Conservation (phyloP, 2,113 vertebrate species). For the Periophthalmodon schlosseri region DNA sequence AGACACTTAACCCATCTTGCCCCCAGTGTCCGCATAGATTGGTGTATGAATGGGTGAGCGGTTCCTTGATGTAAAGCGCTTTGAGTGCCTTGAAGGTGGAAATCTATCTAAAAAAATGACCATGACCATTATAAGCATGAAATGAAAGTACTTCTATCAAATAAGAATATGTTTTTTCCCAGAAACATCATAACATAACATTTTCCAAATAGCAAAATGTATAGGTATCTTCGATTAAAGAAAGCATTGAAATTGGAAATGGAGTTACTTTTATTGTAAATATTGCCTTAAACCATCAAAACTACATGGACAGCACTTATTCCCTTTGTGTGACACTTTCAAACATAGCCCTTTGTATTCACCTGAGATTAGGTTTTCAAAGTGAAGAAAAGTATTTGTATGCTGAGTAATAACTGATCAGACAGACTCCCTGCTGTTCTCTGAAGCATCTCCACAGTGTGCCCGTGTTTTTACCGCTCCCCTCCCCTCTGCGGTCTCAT, state of each 20-base stretch:
- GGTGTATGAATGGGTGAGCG: too few species aligned
- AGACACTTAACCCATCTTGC: too few species aligned
- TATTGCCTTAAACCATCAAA: background rate
- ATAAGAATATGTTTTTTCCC: too few species aligned
- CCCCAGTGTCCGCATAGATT: too few species aligned
- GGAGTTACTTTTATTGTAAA: background rate
- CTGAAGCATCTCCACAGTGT: slow-evolving; percentile 4
- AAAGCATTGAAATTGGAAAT: background rate
- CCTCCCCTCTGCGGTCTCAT: background rate
- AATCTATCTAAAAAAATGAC: too few species aligned
- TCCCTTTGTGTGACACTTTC: background rate
- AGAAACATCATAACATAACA: too few species aligned
- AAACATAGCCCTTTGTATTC: background rate
- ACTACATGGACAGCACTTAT: background rate
- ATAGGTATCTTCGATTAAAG: too few species aligned
- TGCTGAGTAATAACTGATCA: slow-evolving; percentile 15
- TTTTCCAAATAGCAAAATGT: too few species aligned
- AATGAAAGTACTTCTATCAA: too few species aligned
- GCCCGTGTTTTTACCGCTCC: slow-evolving; percentile 4
- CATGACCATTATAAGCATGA: too few species aligned
- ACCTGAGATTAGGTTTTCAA: background rate
- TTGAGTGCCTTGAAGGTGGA: too few species aligned
- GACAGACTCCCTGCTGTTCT: slow-evolving; percentile 3
- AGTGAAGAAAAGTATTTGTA: background rate
- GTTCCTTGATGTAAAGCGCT: too few species aligned